A percentile compares a stretch with the other conserved stretches of the same genome.
Conservation (phyloP, 2,113 vertebrate genomes). For the Zosterops hypoxanthus region DNA sequence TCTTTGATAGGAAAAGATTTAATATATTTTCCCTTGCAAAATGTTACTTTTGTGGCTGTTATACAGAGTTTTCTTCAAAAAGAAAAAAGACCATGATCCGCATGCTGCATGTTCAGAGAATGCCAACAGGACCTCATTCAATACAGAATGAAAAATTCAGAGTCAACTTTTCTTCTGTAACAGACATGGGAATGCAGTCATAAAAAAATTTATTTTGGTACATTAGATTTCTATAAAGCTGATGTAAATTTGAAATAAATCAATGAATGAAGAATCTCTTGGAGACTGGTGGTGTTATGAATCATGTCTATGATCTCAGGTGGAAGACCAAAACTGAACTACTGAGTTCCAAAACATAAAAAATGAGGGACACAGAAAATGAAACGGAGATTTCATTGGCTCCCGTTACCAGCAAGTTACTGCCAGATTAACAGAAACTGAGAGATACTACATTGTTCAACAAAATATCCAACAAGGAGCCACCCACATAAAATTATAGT, state of each 20-base stretch:
- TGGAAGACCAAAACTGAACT: background rate
- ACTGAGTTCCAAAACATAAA: background rate
- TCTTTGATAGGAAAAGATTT: background rate
- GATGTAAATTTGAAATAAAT: background rate
- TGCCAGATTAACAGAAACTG: background rate
- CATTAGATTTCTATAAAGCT: background rate
- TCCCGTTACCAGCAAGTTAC: background rate
- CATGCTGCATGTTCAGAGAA: background rate
- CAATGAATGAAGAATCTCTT: background rate
- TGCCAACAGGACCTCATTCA: background rate
- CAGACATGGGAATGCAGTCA: background rate
- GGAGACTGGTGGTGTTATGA: accelerated
- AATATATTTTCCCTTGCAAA: background rate
- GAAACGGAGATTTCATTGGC: background rate
- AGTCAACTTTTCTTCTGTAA: background rate
- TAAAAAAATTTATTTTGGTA: background rate
- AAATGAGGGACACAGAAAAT: background rate
- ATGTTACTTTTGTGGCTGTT: background rate
- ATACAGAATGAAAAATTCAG: background rate
- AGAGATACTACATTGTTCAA: background rate
- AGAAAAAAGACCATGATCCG: background rate
- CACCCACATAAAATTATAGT: conserved; percentile 33
- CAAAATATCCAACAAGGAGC: background rate
- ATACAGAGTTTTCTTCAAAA: background rate
- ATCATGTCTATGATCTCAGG: background rate